A percentile compares a stretch with the other conserved stretches of the same genome.
phyloP scores from a whole-genome alignment of 2,797 vertebrate genomes.

The Rhinophrynus dorsalis region DNA sequence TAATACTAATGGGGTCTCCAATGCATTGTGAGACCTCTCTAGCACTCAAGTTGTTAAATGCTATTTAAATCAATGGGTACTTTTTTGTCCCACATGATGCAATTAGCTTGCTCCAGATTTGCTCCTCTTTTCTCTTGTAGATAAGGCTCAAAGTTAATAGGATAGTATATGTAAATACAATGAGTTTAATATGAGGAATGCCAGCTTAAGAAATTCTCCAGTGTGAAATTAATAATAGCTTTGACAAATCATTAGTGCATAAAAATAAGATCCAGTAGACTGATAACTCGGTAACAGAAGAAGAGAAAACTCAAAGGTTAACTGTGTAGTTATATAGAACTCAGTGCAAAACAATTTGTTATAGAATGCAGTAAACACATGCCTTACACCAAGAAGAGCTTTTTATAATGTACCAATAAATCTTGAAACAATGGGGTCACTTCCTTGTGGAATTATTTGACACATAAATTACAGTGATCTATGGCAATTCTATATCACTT shows the following conservation, averaged over 20 bases:
- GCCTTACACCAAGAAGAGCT: not conserved
- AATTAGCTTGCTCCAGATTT: no score
- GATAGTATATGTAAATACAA: not conserved
- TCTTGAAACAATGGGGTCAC: not conserved
- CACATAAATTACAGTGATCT: conserved; percentile 12
- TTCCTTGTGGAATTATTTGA: not conserved
- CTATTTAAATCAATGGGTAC: no score
- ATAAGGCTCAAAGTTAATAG: no score
- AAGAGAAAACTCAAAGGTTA: not conserved
- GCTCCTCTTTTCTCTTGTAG: no score
- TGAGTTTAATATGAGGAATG: not conserved
- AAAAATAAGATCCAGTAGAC: not conserved
- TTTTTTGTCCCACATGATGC: no score
- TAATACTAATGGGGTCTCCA: no score
- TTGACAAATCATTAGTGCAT: not conserved
- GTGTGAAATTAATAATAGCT: not conserved
- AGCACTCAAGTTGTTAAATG: no score
- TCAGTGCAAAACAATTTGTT: not conserved
- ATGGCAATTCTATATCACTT: not conserved
- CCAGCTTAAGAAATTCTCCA: not conserved
- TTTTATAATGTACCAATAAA: not conserved
- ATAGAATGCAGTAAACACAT: not conserved
- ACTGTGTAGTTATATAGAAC: not conserved
- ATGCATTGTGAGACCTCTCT: no score
- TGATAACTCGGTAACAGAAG: not conserved